A percentile compares a stretch with the other conserved stretches of the same genome.
These are phyloP conservation scores for Bombyx mandarina DNA, from an alignment of 1,140 invertebrate species.

Conservation along the genomic window DNA sequence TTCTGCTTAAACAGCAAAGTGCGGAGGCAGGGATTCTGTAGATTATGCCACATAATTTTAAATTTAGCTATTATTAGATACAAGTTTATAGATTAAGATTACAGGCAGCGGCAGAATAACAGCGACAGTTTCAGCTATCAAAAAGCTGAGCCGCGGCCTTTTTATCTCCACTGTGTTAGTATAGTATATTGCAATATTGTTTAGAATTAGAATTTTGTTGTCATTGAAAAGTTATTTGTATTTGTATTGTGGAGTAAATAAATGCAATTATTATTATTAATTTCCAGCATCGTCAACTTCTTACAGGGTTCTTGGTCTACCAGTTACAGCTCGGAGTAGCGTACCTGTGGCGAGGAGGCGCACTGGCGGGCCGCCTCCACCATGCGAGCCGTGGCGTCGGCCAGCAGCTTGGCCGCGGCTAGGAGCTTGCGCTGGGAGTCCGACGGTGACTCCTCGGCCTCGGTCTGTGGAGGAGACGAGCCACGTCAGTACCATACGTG, in stretches of 20 bases:
- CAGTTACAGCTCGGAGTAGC: neutral
- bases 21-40: too few species aligned
- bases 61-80: too few species aligned
- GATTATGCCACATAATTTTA: too few species aligned
- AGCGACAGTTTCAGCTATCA: too few species aligned
- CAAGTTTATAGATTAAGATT: too few species aligned
- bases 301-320: neutral
- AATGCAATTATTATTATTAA: neutral
- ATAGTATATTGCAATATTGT: neutral
- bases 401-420: constrained; percentile 92
- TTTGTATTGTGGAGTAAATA: too few species aligned
- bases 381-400: constrained; percentile 96
- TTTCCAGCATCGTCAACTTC: neutral
- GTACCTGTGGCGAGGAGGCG: constrained; percentile 56
- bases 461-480: constrained; percentile 68
- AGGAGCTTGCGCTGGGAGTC: constrained; percentile 91
- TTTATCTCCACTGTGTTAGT: too few species aligned
- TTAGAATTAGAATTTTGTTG: neutral
- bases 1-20: neutral
- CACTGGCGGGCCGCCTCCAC: constrained; percentile 92
- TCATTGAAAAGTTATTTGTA: neutral
- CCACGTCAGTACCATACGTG: too few species aligned
- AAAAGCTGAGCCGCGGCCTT: too few species aligned
- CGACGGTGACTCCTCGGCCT: constrained; percentile 89
- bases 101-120: too few species aligned